phyloP scores from a whole-genome alignment of 2,888 invertebrate genomes.

The Platycheirus rosarum region DNA sequence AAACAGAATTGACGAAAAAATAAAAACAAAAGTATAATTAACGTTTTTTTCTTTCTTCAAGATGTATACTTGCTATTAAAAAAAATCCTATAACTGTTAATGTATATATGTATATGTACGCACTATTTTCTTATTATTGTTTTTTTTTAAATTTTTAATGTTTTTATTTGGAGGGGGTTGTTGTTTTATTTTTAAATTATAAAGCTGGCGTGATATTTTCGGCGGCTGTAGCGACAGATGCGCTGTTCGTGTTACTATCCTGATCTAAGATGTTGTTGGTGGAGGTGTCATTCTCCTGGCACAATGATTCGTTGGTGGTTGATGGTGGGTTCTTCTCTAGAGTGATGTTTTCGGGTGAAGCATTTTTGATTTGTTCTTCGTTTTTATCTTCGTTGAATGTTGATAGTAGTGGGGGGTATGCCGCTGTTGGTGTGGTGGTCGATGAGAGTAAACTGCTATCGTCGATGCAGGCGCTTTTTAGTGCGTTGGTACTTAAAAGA shows the following conservation, averaged over 20 bases:
- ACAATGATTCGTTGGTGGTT: constrained; percentile 73
- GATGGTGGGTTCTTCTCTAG: constrained; percentile 64
- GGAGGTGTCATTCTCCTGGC: constrained; percentile 69
- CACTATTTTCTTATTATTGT: constrained; percentile 65
- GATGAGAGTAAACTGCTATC: constrained; percentile 55
- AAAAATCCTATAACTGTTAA: constrained; percentile 75
- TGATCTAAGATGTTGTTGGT: constrained; percentile 54
- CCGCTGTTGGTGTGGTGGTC: constrained; percentile 2
- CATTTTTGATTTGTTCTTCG: constrained; percentile 52
- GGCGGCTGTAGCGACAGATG: constrained; percentile 65
- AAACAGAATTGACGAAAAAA: constrained; percentile 60
- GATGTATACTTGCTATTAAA: constrained; percentile 60
- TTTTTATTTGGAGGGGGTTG: constrained; percentile 63
- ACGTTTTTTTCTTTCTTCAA: constrained; percentile 41
- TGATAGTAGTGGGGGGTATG: constrained; percentile 48
- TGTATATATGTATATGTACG: constrained; percentile 50
- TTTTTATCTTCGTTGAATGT: constrained; percentile 67
- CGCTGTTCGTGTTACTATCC: constrained; percentile 65
- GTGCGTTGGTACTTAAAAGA: constrained; percentile 53
- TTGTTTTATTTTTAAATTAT: constrained; percentile 57
- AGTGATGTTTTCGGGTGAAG: constrained; percentile 66
- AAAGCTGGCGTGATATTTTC: constrained; percentile 71
- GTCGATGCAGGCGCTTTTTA: constrained; percentile 51
- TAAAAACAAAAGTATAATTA: constrained; percentile 62
- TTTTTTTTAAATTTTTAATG: constrained; percentile 39